phyloP scores from a whole-genome alignment of 2,113 vertebrate genomes.

The Amphilophus citrinellus region DNA sequence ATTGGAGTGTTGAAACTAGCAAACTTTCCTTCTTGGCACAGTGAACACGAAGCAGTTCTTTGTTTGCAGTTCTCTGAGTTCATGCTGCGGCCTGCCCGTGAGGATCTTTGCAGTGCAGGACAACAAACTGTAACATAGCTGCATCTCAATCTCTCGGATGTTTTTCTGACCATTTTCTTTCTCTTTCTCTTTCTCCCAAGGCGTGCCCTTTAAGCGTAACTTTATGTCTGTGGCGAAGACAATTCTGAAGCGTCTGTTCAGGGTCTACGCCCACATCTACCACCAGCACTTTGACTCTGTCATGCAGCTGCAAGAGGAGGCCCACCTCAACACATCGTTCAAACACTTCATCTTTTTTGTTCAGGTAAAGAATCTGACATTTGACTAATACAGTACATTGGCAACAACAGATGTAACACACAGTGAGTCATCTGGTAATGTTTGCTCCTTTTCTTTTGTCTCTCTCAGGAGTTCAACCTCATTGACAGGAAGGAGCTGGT shows the following conservation, averaged over 20 bases:
- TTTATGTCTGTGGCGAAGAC: constrained; percentile 98
- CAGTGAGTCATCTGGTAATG: background rate
- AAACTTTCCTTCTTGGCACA: background rate
- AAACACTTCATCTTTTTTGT: constrained; percentile 99
- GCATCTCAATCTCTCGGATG: background rate
- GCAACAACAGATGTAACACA: too few relatives aligned
- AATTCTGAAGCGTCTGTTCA: constrained; percentile 96
- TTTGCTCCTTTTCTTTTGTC: background rate
- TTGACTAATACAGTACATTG: background rate
- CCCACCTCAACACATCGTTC: constrained; percentile 98
- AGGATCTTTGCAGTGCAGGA: background rate
- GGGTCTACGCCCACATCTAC: constrained; percentile 97
- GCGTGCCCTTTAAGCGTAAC: constrained; percentile 95
- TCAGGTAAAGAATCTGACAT: constrained; percentile 82
- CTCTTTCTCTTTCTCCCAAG: constrained; percentile 62
- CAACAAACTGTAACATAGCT: background rate
- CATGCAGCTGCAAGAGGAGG: constrained; percentile 97
- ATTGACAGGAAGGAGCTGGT: constrained; percentile 94
- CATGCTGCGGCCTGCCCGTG: constrained; percentile 30
- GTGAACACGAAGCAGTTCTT: background rate
- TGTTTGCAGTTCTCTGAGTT: constrained; percentile 34
- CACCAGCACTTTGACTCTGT: constrained; percentile 98
- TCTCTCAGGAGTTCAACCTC: constrained; percentile 92
- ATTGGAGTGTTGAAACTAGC: background rate
- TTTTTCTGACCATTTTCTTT: background rate